Evolutionary conservation across 2,888 invertebrate species (phyloP).

Genomic region (Lagria hirta): DNA sequence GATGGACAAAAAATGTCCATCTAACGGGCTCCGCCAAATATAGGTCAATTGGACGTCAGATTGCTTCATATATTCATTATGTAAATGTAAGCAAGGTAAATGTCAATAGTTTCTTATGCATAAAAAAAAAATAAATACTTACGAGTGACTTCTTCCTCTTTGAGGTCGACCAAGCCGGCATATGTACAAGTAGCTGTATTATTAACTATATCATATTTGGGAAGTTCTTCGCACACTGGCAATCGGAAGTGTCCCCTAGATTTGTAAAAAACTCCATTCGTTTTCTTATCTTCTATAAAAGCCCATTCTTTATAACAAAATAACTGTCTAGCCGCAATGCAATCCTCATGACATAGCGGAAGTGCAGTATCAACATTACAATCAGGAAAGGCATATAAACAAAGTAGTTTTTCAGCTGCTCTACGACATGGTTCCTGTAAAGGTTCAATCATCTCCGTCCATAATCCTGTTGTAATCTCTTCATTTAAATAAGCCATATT

Average conservation of each 20-base stretch:
- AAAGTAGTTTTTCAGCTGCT: conserved; percentile 87
- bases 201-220: conserved; percentile 67
- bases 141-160: conserved; percentile 79
- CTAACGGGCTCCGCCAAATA: too few species aligned
- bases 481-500: conserved; percentile 78
- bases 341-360: conserved; percentile 91
- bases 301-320: conserved; percentile 96
- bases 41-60: too few species aligned
- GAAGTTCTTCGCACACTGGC: conserved; percentile 82
- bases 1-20: too few species aligned
- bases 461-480: conserved; percentile 77
- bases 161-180: conserved; percentile 81
- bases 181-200: conserved; percentile 74
- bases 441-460: conserved; percentile 82
- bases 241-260: conserved; percentile 84
- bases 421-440: conserved; percentile 81
- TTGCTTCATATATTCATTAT: too few species aligned
- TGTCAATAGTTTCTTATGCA: background rate
- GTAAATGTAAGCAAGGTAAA: background rate
- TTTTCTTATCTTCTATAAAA: conserved; percentile 83
- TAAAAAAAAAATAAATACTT: conserved; percentile 42
- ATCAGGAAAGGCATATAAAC: conserved; percentile 89
- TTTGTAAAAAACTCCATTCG: conserved; percentile 74
- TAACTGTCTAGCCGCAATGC: conserved; percentile 84
- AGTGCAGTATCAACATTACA: conserved; percentile 66